Evolutionary conservation across 2,113 vertebrate species (phyloP).

Genomic region (Micronycteris hirsuta): DNA sequence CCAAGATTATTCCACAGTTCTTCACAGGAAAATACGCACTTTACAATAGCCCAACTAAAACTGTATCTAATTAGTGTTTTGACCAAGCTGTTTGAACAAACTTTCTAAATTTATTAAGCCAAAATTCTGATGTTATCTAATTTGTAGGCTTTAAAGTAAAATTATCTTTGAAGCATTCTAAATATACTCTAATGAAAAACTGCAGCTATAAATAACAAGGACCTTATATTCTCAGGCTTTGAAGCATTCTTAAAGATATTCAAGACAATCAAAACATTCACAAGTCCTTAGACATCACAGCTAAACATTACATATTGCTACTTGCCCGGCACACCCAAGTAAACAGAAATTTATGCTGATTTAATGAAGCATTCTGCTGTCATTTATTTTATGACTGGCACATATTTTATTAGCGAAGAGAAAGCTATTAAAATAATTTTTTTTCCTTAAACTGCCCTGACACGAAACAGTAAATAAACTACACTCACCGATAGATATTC

Average conservation of each 20-base stretch:
- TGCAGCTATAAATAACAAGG: neutral
- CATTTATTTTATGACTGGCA: neutral
- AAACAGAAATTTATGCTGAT: neutral
- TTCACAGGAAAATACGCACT: neutral
- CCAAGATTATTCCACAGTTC: neutral
- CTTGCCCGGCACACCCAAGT: neutral
- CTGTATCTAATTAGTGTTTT: neutral
- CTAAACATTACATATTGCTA: neutral
- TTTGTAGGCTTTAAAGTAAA: neutral
- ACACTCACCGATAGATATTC: slow-evolving; percentile 94
- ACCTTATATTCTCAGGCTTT: neutral
- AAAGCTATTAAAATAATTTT: neutral
- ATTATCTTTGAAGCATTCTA: neutral
- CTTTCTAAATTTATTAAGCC: neutral
- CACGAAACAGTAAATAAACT: neutral
- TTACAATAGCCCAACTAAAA: neutral
- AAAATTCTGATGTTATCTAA: neutral
- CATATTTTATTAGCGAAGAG: neutral
- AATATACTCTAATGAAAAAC: neutral
- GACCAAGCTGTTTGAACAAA: neutral
- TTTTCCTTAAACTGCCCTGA: neutral
- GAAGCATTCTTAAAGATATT: neutral
- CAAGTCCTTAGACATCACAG: neutral
- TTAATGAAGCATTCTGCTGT: neutral
- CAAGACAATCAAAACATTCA: neutral